Percentiles rank a stretch among this genome's conserved stretches.
Conservation (phyloP, 1,140 invertebrate species). For the Mesaphorura yosii region DNA sequence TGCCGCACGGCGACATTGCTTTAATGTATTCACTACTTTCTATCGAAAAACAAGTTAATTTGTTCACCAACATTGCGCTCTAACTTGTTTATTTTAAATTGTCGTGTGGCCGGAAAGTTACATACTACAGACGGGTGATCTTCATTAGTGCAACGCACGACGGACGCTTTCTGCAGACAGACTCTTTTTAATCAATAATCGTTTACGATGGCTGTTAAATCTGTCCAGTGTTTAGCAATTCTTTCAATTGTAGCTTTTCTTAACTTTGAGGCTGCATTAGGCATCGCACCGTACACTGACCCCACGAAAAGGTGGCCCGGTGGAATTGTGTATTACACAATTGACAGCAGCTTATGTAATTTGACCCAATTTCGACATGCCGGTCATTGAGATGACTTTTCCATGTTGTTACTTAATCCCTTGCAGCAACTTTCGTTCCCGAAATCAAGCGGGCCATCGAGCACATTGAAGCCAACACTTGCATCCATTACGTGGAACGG, state of each 20-base stretch:
- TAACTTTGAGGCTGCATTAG: neutral
- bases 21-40: no score
- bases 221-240: neutral
- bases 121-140: no score
- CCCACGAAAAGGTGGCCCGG: neutral
- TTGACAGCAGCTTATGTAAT: neutral
- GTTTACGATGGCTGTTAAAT: neutral
- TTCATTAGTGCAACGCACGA: no score
- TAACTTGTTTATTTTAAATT: no score
- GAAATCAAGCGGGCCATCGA: neutral
- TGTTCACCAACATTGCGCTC: no score
- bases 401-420: neutral
- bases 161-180: no score
- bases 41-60: no score
- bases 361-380: neutral
- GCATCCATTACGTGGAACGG: neutral
- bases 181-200: neutral
- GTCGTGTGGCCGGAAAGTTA: no score
- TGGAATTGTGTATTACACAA: neutral
- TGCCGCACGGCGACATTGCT: no score
- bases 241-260: neutral
- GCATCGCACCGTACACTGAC: neutral
- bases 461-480: conserved; percentile 1
- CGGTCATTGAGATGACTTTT: neutral
- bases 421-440: neutral